Percentiles rank a stretch among this genome's conserved stretches.
Evolutionary conservation across 2,888 invertebrate genomes (phyloP).

Genomic region (Embidobia sp.): DNA sequence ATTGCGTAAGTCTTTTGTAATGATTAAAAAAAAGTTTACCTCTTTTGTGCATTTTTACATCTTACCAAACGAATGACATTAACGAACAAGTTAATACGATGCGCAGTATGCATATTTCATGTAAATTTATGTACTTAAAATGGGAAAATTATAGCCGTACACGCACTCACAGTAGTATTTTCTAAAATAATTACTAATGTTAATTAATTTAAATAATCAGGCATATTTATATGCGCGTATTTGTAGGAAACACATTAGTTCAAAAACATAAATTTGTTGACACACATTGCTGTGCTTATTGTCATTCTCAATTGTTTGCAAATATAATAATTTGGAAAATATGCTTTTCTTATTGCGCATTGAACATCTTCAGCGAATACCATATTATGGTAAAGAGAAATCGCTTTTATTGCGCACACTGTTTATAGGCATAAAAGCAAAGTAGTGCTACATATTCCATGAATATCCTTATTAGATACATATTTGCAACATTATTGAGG

Average conservation of each 20-base stretch:
- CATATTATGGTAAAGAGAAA: no score
- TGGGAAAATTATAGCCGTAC: conserved; percentile 29
- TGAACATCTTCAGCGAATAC: no score
- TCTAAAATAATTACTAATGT: conserved; percentile 9
- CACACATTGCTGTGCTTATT: no score
- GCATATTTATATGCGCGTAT: not conserved
- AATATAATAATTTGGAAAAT: no score
- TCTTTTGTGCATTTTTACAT: conserved; percentile 5
- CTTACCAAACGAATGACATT: conserved; percentile 7
- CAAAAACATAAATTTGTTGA: no score
- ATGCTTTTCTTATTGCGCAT: no score
- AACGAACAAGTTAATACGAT: conserved; percentile 29
- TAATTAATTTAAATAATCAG: conserved; percentile 20
- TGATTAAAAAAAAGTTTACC: not conserved
- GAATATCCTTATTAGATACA: conserved; percentile 39
- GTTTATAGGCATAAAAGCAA: conserved; percentile 12
- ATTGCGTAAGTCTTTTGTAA: conserved; percentile 9
- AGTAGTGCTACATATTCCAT: conserved; percentile 25
- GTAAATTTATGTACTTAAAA: conserved; percentile 23
- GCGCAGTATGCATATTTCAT: conserved; percentile 22
- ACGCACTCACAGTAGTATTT: conserved; percentile 11
- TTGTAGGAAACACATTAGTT: no score
- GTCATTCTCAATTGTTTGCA: not conserved
- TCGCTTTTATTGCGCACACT: conserved; percentile 17
- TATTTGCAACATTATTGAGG: conserved; percentile 11